Percentiles rank a stretch among this genome's conserved stretches.
These are phyloP conservation scores for Heliopora coerulea DNA, from an alignment of 92 coral and sea anemone genomes.

Conservation along the genomic window DNA sequence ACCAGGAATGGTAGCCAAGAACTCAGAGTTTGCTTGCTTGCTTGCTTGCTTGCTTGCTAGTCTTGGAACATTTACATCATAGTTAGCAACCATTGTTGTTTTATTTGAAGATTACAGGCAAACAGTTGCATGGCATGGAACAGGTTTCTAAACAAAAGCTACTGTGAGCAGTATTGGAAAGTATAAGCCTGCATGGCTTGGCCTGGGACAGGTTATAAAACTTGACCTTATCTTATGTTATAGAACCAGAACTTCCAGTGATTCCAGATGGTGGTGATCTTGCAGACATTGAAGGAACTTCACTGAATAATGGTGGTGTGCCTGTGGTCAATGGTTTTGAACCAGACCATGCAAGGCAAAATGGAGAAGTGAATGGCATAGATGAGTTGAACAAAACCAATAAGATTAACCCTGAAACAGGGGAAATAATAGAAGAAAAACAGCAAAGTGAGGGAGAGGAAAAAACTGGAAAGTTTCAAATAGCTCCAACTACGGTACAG, in stretches of 20 bases:
- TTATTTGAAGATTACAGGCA: no score
- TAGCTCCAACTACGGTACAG: conserved; percentile 84
- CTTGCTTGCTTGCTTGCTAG: no score
- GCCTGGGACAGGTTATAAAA: no score
- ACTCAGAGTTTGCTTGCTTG: no score
- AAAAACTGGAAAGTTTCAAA: conserved; percentile 52
- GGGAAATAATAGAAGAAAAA: conserved; percentile 78
- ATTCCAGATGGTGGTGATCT: conserved; percentile 66
- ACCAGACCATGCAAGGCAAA: conserved; percentile 44
- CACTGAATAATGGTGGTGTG: conserved; percentile 54
- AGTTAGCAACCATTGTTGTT: no score
- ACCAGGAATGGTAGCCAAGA: no score
- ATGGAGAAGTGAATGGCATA: conserved; percentile 24
- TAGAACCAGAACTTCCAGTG: conserved; percentile 92
- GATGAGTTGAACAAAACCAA: conserved; percentile 6
- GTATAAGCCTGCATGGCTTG: no score
- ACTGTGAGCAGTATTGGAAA: no score
- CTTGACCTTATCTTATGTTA: no score
- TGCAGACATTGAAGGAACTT: conserved; percentile 25
- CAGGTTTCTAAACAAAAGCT: no score
- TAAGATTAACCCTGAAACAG: conserved; percentile 72
- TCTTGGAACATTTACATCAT: no score
- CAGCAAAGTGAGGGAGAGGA: conserved; percentile 54
- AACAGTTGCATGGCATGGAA: no score
- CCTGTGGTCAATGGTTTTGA: conserved; percentile 53